Conservation (phyloP, 1,140 invertebrate species). For the Condylostylus longicornis region DNA sequence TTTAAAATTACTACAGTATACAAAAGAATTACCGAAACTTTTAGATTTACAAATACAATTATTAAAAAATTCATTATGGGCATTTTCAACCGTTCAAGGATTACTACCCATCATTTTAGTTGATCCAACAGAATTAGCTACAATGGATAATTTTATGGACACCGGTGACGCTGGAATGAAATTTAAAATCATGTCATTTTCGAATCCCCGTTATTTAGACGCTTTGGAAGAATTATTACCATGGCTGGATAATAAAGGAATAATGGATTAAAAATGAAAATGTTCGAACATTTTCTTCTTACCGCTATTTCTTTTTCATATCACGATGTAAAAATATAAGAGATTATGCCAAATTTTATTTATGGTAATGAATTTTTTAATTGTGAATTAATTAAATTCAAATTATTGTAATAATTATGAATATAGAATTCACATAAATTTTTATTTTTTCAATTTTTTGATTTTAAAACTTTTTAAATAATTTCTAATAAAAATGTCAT, state of each 20-base stretch:
- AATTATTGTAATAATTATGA: no score
- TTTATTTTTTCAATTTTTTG: no score
- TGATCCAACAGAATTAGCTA: conserved; percentile 19
- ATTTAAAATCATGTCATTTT: conserved; percentile 18
- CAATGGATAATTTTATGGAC: conserved; percentile 15
- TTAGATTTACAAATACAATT: conserved; percentile 9
- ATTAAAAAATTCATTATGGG: conserved; percentile 15
- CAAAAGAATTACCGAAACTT: conserved; percentile 9
- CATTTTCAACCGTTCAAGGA: conserved; percentile 14
- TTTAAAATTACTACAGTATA: conserved; percentile 10
- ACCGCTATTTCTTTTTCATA: no score
- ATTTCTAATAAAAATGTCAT: no score
- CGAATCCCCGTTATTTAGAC: conserved; percentile 24
- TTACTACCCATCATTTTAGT: conserved; percentile 20
- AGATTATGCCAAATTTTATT: no score
- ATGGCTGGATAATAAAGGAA: conserved; percentile 28
- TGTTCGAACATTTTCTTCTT: not conserved
- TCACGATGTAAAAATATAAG: no score
- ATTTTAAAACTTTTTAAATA: no score
- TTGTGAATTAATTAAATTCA: no score
- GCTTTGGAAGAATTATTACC: conserved; percentile 22
- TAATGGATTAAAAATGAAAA: conserved; percentile 19
- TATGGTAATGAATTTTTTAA: no score
- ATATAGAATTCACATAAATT: no score
- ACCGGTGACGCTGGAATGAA: conserved; percentile 12